These are phyloP conservation scores for Dermatemys mawii DNA, from an alignment of 2,113 vertebrate species.

Conservation along the genomic window DNA sequence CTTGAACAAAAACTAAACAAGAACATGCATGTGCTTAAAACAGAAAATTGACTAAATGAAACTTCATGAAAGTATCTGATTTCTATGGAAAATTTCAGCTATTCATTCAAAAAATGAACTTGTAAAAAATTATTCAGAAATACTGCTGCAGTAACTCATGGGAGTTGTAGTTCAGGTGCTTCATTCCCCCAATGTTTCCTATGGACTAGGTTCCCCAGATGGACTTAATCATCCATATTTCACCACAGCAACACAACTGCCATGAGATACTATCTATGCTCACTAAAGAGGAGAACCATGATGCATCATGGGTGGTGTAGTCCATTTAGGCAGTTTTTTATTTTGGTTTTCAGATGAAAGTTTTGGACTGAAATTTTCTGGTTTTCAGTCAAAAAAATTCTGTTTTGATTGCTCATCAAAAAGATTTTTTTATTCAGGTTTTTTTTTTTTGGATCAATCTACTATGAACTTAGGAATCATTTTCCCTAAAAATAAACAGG, in stretches of 20 bases:
- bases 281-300: background rate
- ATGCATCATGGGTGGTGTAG: background rate
- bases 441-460: background rate
- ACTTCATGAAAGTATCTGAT: background rate
- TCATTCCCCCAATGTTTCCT: background rate
- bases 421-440: background rate
- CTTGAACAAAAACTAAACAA: background rate
- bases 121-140: background rate
- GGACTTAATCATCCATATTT: background rate
- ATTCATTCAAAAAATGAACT: background rate
- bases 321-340: background rate
- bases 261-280: background rate
- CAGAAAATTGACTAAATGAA: background rate
- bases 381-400: background rate
- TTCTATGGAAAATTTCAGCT: background rate
- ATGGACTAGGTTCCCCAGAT: background rate
- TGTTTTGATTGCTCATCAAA: background rate
- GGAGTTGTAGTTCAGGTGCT: background rate
- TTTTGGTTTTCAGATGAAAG: background rate
- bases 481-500: background rate
- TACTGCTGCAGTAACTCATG: background rate
- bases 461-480: background rate
- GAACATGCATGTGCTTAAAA: background rate
- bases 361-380: background rate
- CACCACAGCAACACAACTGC: background rate